Percentiles rank a stretch among this genome's conserved stretches.
These are phyloP conservation scores for Pyrocephalus nanus DNA, from an alignment of 2,797 vertebrate genomes.

Conservation along the genomic window DNA sequence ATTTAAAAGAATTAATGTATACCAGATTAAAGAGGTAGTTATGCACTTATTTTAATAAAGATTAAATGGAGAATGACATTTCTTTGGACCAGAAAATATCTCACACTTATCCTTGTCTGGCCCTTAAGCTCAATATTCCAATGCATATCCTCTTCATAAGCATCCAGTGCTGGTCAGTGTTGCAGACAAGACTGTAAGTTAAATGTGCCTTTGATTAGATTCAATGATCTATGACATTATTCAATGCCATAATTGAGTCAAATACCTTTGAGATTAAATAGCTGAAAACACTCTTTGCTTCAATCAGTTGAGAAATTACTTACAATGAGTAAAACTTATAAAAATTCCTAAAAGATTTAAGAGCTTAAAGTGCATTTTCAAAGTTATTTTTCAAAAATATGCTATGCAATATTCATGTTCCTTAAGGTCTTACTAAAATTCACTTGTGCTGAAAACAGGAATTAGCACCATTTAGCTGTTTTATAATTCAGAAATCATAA, in stretches of 20 bases:
- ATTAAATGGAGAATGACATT: not conserved
- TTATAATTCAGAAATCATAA: not conserved
- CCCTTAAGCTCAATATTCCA: not conserved
- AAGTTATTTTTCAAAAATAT: not conserved
- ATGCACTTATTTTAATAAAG: not conserved
- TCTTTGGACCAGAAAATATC: not conserved
- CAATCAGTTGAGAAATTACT: not conserved
- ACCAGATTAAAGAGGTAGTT: not conserved
- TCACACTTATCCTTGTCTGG: not conserved
- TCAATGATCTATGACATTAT: not conserved
- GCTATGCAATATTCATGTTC: not conserved
- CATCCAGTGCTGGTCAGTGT: not conserved
- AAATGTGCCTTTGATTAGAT: not conserved
- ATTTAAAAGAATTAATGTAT: not conserved
- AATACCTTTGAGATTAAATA: not conserved
- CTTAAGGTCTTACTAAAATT: not conserved
- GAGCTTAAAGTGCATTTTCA: not conserved
- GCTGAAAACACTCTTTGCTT: not conserved
- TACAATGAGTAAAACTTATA: not conserved
- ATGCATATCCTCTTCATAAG: not conserved
- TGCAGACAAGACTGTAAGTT: not conserved
- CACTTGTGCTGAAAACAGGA: not conserved
- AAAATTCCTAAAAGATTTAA: not conserved
- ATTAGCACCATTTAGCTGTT: not conserved
- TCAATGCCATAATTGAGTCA: not conserved